Base-by-base conservation (phyloP, 2,888 invertebrate species). In the Eupithecia insigniata region DNA sequence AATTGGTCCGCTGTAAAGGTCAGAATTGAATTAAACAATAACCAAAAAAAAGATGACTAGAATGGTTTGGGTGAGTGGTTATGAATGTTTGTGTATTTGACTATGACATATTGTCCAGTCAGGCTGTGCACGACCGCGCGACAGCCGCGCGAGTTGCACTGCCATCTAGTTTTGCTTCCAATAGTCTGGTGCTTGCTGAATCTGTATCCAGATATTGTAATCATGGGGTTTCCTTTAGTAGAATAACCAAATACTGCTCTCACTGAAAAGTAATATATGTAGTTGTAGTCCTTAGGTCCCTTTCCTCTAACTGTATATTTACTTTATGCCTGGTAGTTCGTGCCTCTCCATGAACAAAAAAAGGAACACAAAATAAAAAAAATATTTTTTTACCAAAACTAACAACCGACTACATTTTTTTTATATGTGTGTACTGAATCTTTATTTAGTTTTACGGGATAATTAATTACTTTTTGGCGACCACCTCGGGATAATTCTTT, bases 101-200 rank as follows among this genome's bases (percentile, higher is more conserved):
- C n/a, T 12, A 55, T 55, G 26, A 55, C 22, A 55, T 14, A 26
- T 26, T 55, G 55, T 22, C 26, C 26, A 6, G 55, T 55, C 4
- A 64, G 5, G 22, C 34, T 64, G 36, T 64, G 32, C 22, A 64
- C 36, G 34, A 36, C 64, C 26, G 64, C 64, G 12, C 64, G 64
- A 26, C 64, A 64, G 22, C 64, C 64, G 26, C 34, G 36, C 22
- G 64, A 22, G n/a, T 34, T 64, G 36, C 64, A 64, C n/a, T 36
- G 34, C 64, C 64, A 64, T n/a, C 64, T n/a, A n/a, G 36, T 64
- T 36, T 64, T 64, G 1, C 16, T 2, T 22, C 64, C 64, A n/a
- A 36, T 22, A 22, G 36, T 22, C 16, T 39, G 34, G 6, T 64
- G 64, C 36, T 36, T 64, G 34, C 34, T 64, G 64, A 36, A 64